Conservation (phyloP, 2,888 invertebrate species). For the Agrotis clavis region DNA sequence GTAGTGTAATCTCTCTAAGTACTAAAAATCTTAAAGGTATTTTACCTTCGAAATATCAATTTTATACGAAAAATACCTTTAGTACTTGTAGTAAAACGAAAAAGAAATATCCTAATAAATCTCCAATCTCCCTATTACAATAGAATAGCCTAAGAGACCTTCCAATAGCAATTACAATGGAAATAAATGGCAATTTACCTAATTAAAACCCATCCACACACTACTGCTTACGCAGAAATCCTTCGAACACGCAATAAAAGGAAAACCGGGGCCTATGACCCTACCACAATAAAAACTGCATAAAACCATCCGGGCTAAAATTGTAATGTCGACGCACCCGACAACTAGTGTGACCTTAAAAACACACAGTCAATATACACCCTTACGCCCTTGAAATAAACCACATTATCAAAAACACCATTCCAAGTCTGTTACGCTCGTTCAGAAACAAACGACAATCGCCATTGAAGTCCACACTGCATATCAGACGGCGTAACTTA, state of each 20-base stretch:
- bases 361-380: slow-evolving; percentile 68
- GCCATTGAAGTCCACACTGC: slow-evolving; percentile 80
- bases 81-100: background rate
- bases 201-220: slow-evolving; percentile 66
- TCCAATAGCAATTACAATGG: slow-evolving; percentile 51
- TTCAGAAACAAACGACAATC: slow-evolving; percentile 73
- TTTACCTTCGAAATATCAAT: background rate
- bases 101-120: slow-evolving; percentile 13
- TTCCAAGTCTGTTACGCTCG: slow-evolving; percentile 68
- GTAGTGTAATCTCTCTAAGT: background rate
- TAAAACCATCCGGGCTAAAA: slow-evolving; percentile 89
- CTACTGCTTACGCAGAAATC: slow-evolving; percentile 75
- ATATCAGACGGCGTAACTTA: slow-evolving; percentile 71
- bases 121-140: background rate
- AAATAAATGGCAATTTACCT: slow-evolving; percentile 66
- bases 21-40: background rate
- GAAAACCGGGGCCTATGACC: slow-evolving; percentile 84
- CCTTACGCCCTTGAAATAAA: slow-evolving; percentile 62
- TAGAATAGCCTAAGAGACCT: slow-evolving; percentile 17
- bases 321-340: slow-evolving; percentile 88
- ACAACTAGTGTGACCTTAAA: slow-evolving; percentile 77
- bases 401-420: slow-evolving; percentile 57
- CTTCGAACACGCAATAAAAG: slow-evolving; percentile 77
- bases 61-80: background rate
- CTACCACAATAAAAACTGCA: slow-evolving; percentile 90